Evolutionary conservation across 2,113 vertebrate species (phyloP).

Genomic region (Esox niger): DNA sequence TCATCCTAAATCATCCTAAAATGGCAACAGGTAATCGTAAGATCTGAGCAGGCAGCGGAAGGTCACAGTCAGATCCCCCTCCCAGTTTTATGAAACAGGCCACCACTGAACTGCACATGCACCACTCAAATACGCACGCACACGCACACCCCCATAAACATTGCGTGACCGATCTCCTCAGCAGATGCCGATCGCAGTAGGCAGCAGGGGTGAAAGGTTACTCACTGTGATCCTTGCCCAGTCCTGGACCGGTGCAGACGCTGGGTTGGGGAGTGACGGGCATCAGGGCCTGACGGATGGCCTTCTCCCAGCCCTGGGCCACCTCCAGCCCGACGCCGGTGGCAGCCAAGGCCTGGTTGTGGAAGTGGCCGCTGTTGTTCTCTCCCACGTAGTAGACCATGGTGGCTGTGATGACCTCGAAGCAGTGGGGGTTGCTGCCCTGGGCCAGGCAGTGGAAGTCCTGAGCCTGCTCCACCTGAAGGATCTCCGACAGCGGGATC

Average conservation of each 20-base stretch:
- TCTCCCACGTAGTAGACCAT: slow-evolving; percentile 96
- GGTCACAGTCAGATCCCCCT: background rate
- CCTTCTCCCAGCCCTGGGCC: slow-evolving; percentile 91
- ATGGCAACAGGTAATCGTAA: background rate
- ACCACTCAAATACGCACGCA: too few relatives aligned
- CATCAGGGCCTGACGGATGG: slow-evolving; percentile 93
- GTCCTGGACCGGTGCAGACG: slow-evolving; percentile 75
- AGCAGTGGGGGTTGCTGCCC: slow-evolving; percentile 89
- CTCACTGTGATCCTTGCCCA: slow-evolving; percentile 93
- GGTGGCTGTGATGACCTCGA: slow-evolving; percentile 90
- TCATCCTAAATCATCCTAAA: background rate
- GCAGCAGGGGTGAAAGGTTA: slow-evolving; percentile 14
- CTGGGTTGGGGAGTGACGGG: slow-evolving; percentile 92
- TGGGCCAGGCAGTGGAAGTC: slow-evolving; percentile 77
- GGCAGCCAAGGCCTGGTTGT: slow-evolving; percentile 79
- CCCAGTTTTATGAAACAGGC: background rate
- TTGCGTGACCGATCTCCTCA: background rate
- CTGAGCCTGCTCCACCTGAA: slow-evolving; percentile 84
- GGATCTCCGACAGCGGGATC: slow-evolving; percentile 96
- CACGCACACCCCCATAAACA: background rate
- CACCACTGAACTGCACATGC: background rate
- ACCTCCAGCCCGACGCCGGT: slow-evolving; percentile 84
- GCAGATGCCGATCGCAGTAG: background rate
- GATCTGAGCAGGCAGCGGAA: background rate
- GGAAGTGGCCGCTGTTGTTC: slow-evolving; percentile 72